Percentiles rank a stretch among this genome's conserved stretches.
Conservation (phyloP, 2,888 invertebrate species). For the Sphaerophoria rueppellii region DNA sequence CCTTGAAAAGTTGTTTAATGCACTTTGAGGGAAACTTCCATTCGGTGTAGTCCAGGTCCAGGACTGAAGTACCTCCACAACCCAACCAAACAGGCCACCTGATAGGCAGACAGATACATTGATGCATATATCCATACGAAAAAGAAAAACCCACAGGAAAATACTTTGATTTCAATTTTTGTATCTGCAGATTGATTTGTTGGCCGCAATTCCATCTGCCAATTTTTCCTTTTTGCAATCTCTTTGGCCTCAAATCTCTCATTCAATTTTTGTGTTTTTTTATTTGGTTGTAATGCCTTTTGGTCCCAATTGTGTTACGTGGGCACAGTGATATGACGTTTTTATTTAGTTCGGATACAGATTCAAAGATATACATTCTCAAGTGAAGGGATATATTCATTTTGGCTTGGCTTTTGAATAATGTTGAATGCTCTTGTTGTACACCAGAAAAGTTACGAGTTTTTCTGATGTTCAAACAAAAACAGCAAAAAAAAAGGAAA, state of each 20-base stretch:
- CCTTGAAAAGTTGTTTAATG: conserved; percentile 41
- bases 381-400: conserved; percentile 48
- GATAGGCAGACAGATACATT: conserved; percentile 29
- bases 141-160: conserved; percentile 57
- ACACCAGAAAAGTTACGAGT: conserved; percentile 18
- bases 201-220: conserved; percentile 57
- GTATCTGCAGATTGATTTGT: conserved; percentile 72
- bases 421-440: not conserved
- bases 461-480: conserved; percentile 18
- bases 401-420: not conserved
- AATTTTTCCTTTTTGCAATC: conserved; percentile 13
- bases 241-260: conserved; percentile 18
- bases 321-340: conserved; percentile 55
- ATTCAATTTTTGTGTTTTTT: not conserved
- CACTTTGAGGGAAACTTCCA: conserved; percentile 33
- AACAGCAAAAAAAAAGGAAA: too few species aligned
- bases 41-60: conserved; percentile 27
- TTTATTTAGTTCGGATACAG: conserved; percentile 36
- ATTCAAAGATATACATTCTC: conserved; percentile 13
- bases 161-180: conserved; percentile 65
- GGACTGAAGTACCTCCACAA: conserved; percentile 20
- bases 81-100: not conserved
- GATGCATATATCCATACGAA: conserved; percentile 27
- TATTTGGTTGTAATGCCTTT: conserved; percentile 12
- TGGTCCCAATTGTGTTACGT: conserved; percentile 56